These are phyloP conservation scores for Amazonetta brasiliensis DNA, from an alignment of 2,797 vertebrate species.

Conservation along the genomic window DNA sequence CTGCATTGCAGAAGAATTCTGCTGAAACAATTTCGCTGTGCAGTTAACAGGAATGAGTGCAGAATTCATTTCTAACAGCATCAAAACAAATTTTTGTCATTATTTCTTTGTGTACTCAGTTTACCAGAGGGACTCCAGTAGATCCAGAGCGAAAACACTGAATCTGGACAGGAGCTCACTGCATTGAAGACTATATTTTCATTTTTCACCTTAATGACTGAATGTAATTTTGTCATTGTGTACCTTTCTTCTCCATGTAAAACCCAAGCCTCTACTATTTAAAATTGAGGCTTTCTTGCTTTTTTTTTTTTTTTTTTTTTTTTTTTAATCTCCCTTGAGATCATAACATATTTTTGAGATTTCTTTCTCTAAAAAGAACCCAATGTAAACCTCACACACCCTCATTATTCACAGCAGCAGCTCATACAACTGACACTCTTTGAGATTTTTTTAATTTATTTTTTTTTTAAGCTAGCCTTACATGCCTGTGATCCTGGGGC, in stretches of 20 bases:
- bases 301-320: too few relatives aligned
- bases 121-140: not conserved
- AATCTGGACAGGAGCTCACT: not conserved
- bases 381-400: not conserved
- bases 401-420: not conserved
- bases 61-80: not conserved
- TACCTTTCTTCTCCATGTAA: not conserved
- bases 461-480: not conserved
- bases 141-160: not conserved
- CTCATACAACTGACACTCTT: not conserved
- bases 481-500: not conserved
- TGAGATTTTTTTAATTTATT: not conserved
- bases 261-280: not conserved
- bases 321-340: too few relatives aligned
- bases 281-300: accelerated
- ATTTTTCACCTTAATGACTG: not conserved
- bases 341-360: not conserved
- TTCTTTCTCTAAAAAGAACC: not conserved
- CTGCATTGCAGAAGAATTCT: not conserved
- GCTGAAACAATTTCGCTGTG: not conserved
- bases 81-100: accelerated
- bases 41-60: not conserved
- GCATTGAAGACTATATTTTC: accelerated
- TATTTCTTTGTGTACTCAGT: not conserved
- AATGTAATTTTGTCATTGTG: not conserved